Base-by-base conservation (phyloP, 1,140 invertebrate genomes). In the Palaemon carinicauda region DNA sequence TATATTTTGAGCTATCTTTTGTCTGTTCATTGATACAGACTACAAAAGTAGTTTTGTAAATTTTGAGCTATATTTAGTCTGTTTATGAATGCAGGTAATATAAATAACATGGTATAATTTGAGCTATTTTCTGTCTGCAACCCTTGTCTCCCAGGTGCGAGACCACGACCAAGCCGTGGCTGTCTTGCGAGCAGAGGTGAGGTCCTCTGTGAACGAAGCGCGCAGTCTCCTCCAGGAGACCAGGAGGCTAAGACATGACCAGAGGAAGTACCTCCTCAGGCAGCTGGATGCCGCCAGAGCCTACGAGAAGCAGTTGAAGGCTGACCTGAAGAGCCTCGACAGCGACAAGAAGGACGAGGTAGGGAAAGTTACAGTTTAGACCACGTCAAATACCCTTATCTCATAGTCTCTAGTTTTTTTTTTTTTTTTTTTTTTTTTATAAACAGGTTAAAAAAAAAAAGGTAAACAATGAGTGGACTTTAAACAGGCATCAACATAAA, bases 281-380 rank as follows among this genome's bases (percentile, higher is more conserved):
- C 88, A 89, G 81, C 86, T 89, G 14, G 88, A 89, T 69, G 88
- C 88, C 14, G 86, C 85, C 14, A 52, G 88, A n/a, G 88, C 88
- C 74, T 89, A 87, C 54, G 88, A 89, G 81, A 89, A 89, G 81
- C 88, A 89, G 51, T 65, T 89, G 31, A 89, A 89, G 81, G 69
- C 85, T 9, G 85, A 89, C 41, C 80, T 89, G 12, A 89, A 89
- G 81, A 27, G 77, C 4, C 51, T 89, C 17, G 82, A 84, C 71
- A 87, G 77, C 53, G 88, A 89, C n/a, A 89, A 89, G 85, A 87
- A 87, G 81, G 88, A 89, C 33, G 88, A 89, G 78, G 88, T 89
- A 17, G 60, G 80, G 80, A 24, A n/a, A 17, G 24, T 31, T 15
- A 27, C 29, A 60, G 71, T n/a, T 41, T 27, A 51, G 51, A n/a